Percentiles rank a stretch among this genome's conserved stretches.
These are phyloP conservation scores for Neoaliturus tenellus DNA, from an alignment of 2,888 invertebrate genomes.

Conservation along the genomic window DNA sequence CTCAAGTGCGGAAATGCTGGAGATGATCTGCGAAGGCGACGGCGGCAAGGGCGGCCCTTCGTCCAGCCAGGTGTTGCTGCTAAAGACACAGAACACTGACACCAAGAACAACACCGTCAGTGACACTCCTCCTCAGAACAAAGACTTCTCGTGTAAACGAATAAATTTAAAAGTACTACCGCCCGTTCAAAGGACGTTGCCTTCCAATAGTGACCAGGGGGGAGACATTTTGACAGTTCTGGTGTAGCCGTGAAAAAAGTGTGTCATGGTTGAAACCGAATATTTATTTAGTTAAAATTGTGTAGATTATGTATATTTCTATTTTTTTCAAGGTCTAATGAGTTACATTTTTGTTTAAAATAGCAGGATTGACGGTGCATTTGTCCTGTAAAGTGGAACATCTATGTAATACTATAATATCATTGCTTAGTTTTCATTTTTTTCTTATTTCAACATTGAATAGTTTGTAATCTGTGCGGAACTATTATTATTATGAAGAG, in stretches of 20 bases:
- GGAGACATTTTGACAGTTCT: slow-evolving; percentile 64
- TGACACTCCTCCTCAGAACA: slow-evolving; percentile 76
- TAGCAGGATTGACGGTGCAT: no score
- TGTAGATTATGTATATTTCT: background rate
- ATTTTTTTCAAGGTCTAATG: background rate
- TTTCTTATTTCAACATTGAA: no score
- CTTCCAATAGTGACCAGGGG: slow-evolving; percentile 57
- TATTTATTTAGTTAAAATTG: slow-evolving; percentile 27
- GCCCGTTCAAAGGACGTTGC: slow-evolving; percentile 65
- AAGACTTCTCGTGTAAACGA: slow-evolving; percentile 87
- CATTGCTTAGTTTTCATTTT: background rate
- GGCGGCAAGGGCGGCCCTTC: slow-evolving; percentile 68
- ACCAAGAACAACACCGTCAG: slow-evolving; percentile 84
- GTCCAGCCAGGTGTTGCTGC: slow-evolving; percentile 80
- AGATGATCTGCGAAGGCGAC: slow-evolving; percentile 77
- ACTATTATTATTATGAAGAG: no score
- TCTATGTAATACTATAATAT: background rate
- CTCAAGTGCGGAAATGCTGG: slow-evolving; percentile 78
- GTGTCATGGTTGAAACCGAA: background rate
- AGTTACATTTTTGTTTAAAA: background rate
- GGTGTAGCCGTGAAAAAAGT: slow-evolving; percentile 50
- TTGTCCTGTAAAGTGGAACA: background rate
- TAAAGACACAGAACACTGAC: slow-evolving; percentile 87
- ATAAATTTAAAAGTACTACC: slow-evolving; percentile 74
- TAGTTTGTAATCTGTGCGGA: no score